phyloP scores from a whole-genome alignment of 2,888 invertebrate genomes.

The Pantelozetes paolii region DNA sequence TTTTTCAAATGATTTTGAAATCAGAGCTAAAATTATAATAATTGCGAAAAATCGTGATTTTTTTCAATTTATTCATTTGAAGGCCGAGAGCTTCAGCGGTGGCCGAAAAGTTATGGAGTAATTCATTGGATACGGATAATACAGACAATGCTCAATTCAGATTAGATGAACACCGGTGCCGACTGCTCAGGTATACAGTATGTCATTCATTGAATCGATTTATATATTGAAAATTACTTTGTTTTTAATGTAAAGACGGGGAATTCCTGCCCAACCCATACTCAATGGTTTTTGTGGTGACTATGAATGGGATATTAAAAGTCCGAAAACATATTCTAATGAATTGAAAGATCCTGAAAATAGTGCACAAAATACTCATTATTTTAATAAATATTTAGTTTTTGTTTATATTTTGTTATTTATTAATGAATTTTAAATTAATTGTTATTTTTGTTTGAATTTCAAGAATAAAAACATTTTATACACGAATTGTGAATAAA shows the following conservation, averaged over 20 bases:
- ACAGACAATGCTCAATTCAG: conserved; percentile 55
- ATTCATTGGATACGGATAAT: conserved; percentile 49
- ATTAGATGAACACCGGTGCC: conserved; percentile 58
- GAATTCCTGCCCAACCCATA: conserved; percentile 51
- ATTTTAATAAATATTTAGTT: background rate
- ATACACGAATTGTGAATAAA: too few species aligned
- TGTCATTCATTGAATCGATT: too few species aligned
- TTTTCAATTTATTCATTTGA: background rate
- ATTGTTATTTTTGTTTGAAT: too few species aligned
- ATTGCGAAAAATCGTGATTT: too few species aligned
- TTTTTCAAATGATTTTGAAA: too few species aligned
- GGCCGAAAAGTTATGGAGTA: conserved; percentile 79
- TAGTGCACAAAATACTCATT: background rate
- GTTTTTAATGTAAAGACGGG: too few species aligned
- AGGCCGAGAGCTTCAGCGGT: conserved; percentile 72
- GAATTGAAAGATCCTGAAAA: background rate
- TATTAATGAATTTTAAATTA: background rate
- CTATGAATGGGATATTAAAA: conserved; percentile 47
- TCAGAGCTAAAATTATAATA: too few species aligned
- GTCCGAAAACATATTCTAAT: background rate
- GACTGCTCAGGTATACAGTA: conserved; percentile 58
- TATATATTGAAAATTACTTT: too few species aligned
- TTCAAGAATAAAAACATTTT: too few species aligned
- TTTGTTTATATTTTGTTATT: background rate
- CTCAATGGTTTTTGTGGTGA: conserved; percentile 51